Base-by-base conservation (phyloP, 1,140 invertebrate species). In the Palaemon carinicauda region DNA sequence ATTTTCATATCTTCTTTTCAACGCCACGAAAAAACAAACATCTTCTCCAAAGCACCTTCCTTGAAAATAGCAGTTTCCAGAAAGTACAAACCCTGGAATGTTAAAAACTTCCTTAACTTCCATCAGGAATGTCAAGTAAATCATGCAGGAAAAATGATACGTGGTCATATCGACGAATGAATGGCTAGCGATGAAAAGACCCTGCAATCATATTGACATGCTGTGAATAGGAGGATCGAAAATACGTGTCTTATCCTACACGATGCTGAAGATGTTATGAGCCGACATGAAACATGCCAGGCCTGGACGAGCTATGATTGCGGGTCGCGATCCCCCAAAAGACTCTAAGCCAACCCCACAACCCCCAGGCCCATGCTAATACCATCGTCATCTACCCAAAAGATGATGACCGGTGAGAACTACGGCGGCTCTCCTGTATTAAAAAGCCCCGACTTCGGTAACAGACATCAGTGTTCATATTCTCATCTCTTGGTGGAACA, bases 331-430 rank as follows among this genome's bases (percentile, higher is more conserved):
- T 1, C 0, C 27, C 10, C 69, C 17, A 5, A n/a, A 5, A n/a
- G 9, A 24, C 69, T 29, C 27, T 21, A 7, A 12, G 24, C 69
- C 69, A 12, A 41, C 24, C n/a, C 65, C 21, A 50, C 81, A 19
- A 17, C 21, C 81, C 54, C 74, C 81, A 29, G 50, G 12, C 14
- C 69, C 41, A 41, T 5, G 41, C 41, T 41, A 41, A 41, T n/a
- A 41, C 41, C 41, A 41, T 41, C 41, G 41, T 41, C 41, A 41
- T 41, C 41, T 9, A 9, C 41, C 41, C 41, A 4, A 41, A 9
- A n/a, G 71, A 52, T 60, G 82, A 83, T 83, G 82, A 83, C 65
- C 15, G 82, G 82, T 83, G 82, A 21, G 31, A 53, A 77, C 71
- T 21, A 21, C 41, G 52, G 82, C 82, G 82, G 82, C 53, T 19